Base-by-base conservation (phyloP, 92 coral and sea anemone species). In the Zoanthus sansibaricus region DNA sequence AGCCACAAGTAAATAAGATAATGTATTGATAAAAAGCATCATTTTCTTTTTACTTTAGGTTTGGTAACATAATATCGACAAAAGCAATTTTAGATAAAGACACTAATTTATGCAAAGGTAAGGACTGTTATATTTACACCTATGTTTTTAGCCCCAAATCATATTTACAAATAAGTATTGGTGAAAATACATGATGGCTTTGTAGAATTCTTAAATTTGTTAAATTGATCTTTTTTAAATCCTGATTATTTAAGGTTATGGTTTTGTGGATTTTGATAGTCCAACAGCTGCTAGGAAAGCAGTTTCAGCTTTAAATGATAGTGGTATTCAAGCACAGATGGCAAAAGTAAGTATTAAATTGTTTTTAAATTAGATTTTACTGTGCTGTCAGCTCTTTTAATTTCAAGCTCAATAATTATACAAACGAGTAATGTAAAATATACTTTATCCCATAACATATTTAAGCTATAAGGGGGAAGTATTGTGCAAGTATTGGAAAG, bases 41-140 rank as follows among this genome's bases (percentile, higher is more conserved):
- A 14, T 21, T n/a, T 33, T 78, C 47, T 82, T 33, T 78, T 56
- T 82, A 84, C 72, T 89, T 56, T 17, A 96, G 98, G 83, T 94
- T 94, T 94, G 98, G 98, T 78, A 92, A 93, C 79, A 96, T 96
- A 83, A 96, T 93, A 77, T 96, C 98, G 78, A 96, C 98, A 48
- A 97, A 97, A 92, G 99, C 99, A 84, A 97, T 97, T 88, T 86
- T 97, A 92, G 98, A 97, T 84, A 97, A 97, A 90, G 96, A 97
- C 87, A 95, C 99, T 78, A 97, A 97, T 92, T 92, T 94, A 95
- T 97, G 99, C 87, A 97, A 95, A 95, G 98, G 96, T 95, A 72
- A 74, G 94, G 6, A 5, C 7, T 54, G 11, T 68, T 2, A 37
- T 37, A 37, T 25, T 25, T 25, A 37, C 42, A 37, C 42, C 42